Percentiles rank a stretch among this genome's conserved stretches.
Conservation (phyloP, 2,113 vertebrate species). For the Hucho hucho region DNA sequence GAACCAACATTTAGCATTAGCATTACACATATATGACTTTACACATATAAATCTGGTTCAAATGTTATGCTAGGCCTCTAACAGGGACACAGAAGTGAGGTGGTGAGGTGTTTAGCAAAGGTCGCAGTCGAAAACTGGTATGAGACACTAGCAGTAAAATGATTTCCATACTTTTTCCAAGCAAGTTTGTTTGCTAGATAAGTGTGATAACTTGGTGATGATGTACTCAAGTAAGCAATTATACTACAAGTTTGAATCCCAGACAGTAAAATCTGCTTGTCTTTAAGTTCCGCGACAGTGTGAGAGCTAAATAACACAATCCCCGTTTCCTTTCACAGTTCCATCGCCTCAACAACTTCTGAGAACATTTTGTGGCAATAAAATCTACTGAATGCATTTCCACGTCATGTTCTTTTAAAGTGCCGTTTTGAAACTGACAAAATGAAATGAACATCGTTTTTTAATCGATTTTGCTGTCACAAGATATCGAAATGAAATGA, state of each 20-base stretch:
- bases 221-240: slow-evolving; percentile 60
- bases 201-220: slow-evolving; percentile 68
- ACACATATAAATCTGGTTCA: neutral
- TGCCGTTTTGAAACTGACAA: slow-evolving; percentile 84
- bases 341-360: slow-evolving; percentile 74
- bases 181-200: slow-evolving; percentile 61
- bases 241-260: slow-evolving; percentile 59
- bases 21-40: neutral
- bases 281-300: slow-evolving; percentile 63
- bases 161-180: slow-evolving; percentile 44
- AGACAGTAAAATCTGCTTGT: slow-evolving; percentile 63
- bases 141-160: slow-evolving; percentile 33
- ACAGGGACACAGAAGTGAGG: slow-evolving; percentile 12
- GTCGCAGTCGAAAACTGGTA: slow-evolving; percentile 26
- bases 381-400: slow-evolving; percentile 76
- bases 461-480: slow-evolving; percentile 80
- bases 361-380: slow-evolving; percentile 77
- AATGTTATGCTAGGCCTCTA: neutral
- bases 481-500: slow-evolving; percentile 75
- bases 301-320: slow-evolving; percentile 70
- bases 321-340: slow-evolving; percentile 63
- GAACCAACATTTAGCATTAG: neutral
- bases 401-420: slow-evolving; percentile 79
- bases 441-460: slow-evolving; percentile 89
- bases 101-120: slow-evolving; percentile 27